Evolutionary conservation across 2,113 vertebrate species (phyloP), one percentile per base, ranked within the genome.

Genomic region (Chaetodon auriga): DNA sequence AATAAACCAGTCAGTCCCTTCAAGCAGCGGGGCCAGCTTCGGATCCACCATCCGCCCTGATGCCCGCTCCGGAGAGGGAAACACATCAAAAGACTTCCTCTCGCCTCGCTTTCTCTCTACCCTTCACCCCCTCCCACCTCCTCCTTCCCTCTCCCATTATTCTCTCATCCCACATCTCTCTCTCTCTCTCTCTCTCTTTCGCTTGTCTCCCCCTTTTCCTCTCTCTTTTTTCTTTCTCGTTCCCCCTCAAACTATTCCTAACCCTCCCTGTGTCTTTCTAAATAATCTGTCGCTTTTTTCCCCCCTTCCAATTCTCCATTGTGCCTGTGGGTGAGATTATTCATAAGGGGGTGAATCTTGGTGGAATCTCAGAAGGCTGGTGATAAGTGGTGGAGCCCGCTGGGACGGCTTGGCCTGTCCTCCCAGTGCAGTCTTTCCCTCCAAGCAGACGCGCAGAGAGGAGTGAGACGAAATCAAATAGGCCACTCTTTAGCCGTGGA

Each of bases 21-120:
- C 81, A 75, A 94, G 94, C 88, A 70, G 86, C 54, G 19, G 78
- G 84, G 88, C 86, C 60, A 82, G 90, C 90, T 76, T 82, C 80
- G 82, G 85, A 90, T 93, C 81, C 87, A 78, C 85, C 88, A 87
- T 91, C 88, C 89, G 68, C 89, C 89, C 91, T 60, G 90, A 90
- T 91, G 92, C 91, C 88, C 38, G 76, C 89, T 90, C 87, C 80
- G 87, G 58, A 83, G 90, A 96, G 97, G 95, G 96, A 96, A 97
- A 96, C 96, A 98, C 96, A 98, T 98, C 97, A 98, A 98, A 99
- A 98, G 96, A 93, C 94, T 96, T 96, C 95, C 96, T 95, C 80
- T 82, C 61, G 36, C 77, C 74, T 70, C 69, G 72, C 70, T 85
- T 75, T 90, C 86, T 81, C 86, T 78, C 80, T 58, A 57, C 78